Evolutionary conservation across 2,888 invertebrate genomes (phyloP).

Genomic region (Dryococelus australis): DNA sequence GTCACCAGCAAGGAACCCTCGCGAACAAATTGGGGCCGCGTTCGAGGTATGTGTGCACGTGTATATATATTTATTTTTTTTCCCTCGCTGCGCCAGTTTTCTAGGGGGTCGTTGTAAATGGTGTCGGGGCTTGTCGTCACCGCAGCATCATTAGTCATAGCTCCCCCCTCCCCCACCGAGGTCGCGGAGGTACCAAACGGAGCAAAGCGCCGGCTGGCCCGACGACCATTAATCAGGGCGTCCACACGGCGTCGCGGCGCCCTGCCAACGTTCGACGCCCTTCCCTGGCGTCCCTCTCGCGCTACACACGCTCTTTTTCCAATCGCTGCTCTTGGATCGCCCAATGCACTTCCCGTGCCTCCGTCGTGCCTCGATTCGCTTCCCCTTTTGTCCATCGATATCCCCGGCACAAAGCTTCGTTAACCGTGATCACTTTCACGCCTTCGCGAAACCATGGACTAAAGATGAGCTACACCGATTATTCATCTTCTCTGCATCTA

Average conservation of each 20-base stretch:
- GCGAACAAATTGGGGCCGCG: too few species aligned
- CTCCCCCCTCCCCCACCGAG: not conserved
- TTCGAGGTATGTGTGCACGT: too few species aligned
- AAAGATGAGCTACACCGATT: too few species aligned
- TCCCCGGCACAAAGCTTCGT: not conserved
- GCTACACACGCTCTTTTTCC: too few species aligned
- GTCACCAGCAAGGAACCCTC: too few species aligned
- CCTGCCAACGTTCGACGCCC: too few species aligned
- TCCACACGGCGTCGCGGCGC: not conserved
- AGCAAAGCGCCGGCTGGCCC: constrained; percentile 27
- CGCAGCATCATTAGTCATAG: not conserved
- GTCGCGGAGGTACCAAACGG: constrained; percentile 21
- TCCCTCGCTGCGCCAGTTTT: not conserved
- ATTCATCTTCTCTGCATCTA: too few species aligned
- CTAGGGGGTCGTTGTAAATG: not conserved
- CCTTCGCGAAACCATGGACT: too few species aligned
- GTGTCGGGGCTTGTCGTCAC: constrained; percentile 8
- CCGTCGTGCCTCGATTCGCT: not conserved
- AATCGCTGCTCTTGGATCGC: not conserved
- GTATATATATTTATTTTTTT: not conserved
- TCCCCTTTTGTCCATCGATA: not conserved
- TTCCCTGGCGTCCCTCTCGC: too few species aligned
- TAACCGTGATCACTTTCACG: too few species aligned
- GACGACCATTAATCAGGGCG: constrained; percentile 21
- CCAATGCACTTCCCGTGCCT: not conserved